Base-by-base conservation (phyloP, 1,140 invertebrate species). In the Brachionus manjavacas region DNA sequence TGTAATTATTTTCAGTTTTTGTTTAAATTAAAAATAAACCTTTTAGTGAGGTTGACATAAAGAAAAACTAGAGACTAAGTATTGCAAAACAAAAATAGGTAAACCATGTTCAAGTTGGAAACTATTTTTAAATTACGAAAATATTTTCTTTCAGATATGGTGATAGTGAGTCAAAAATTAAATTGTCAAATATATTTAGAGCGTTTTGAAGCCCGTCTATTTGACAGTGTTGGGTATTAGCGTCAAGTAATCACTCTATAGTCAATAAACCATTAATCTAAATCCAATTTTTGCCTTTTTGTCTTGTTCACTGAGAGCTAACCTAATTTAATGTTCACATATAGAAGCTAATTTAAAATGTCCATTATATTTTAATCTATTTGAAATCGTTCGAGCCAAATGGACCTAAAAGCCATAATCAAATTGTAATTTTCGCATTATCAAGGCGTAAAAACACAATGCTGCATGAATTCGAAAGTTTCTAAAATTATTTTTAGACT, bases 371-470 rank as follows among this genome's bases (percentile, higher is more conserved):
- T 68, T 68, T 68, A 31, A 31, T 68, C 25, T 68, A 28, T 39
- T 31, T 68, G 25, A 68, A 68, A 31, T 39, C 14, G 25, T 31
- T 39, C 31, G n/a, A 68, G 31, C 25, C 66, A 39, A 68, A 68
- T 68, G 25, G 3, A 31, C 66, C 66, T 31, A 68, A 31, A 14
- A 68, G 66, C 31, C 66, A 68, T 31, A 28, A 68, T 68, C 9
- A 68, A 68, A 68, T 31, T 68, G 66, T 68, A 68, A 35, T 68
- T 68, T 68, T 68, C 28, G 66, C 66, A 31, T 68, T 68, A 68
- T 31, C 66, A 39, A 68, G 66, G 66, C 28, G 66, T 68, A 68
- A 68, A 68, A 60, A 20, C 52, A 60, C 52, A 60, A 20, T 60
- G 20, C 52, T 60, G 52, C 16, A 60, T 60, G 25, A 16, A 60